These are phyloP conservation scores for Struthidea cinerea DNA, from an alignment of 2,113 vertebrate genomes.

Conservation along the genomic window DNA sequence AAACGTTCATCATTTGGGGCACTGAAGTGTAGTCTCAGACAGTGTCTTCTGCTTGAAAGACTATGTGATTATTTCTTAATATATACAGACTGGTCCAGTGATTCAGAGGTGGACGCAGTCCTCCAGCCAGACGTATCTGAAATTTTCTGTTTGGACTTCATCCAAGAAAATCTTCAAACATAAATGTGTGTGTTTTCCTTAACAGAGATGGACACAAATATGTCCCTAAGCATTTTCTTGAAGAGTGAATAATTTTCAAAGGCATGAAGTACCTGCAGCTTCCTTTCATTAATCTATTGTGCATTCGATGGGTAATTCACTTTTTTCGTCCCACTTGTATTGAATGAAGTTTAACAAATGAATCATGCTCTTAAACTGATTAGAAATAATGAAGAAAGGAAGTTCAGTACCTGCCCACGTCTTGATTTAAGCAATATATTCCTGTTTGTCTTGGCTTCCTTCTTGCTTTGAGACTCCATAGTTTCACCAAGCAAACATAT, in stretches of 20 bases:
- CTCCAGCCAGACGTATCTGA: neutral
- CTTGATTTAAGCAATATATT: conserved; percentile 28
- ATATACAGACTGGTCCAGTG: neutral
- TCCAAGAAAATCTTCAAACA: neutral
- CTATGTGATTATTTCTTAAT: neutral
- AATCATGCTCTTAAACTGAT: conserved; percentile 41
- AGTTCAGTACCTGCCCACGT: conserved; percentile 11
- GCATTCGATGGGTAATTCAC: neutral
- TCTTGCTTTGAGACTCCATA: neutral
- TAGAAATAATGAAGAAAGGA: conserved; percentile 51
- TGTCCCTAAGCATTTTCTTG: neutral
- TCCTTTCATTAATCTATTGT: conserved; percentile 14
- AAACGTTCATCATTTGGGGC: neutral
- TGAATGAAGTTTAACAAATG: conserved; percentile 33
- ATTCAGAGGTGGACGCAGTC: neutral
- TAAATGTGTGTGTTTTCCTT: neutral
- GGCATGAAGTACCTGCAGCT: neutral
- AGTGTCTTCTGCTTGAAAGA: neutral
- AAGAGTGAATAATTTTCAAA: neutral
- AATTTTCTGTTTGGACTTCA: neutral
- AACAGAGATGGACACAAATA: neutral
- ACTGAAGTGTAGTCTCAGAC: neutral
- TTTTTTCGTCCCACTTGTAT: neutral
- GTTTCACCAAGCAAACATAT: neutral
- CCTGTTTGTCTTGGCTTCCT: conserved; percentile 49